Evolutionary conservation across 2,888 invertebrate species (phyloP).

Genomic region (Ctenicera cuprea): DNA sequence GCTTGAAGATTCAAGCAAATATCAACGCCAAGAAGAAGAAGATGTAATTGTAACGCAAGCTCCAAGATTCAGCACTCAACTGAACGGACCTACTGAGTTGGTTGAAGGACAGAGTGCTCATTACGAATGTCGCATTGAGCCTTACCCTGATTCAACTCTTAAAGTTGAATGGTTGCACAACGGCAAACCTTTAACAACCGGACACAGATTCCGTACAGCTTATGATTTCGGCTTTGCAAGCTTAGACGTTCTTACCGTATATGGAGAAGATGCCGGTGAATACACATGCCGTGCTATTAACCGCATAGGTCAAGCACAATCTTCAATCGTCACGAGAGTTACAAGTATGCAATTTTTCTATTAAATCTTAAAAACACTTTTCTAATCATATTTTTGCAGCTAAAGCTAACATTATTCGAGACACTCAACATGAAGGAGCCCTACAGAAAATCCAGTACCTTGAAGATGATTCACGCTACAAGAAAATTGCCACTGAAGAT

Average conservation of each 20-base stretch:
- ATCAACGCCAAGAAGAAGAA: constrained; percentile 87
- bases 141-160: constrained; percentile 91
- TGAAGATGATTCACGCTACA: constrained; percentile 89
- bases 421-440: constrained; percentile 95
- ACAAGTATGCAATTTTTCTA: constrained; percentile 79
- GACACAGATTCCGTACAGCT: constrained; percentile 94
- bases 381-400: constrained; percentile 73
- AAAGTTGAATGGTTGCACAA: constrained; percentile 97
- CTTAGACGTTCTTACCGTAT: constrained; percentile 94
- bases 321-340: constrained; percentile 87
- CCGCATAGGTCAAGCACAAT: constrained; percentile 87
- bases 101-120: constrained; percentile 93
- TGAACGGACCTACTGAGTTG: constrained; percentile 90
- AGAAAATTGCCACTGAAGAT: constrained; percentile 83
- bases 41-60: constrained; percentile 88
- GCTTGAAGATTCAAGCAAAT: constrained; percentile 87
- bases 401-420: constrained; percentile 88
- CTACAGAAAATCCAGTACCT: constrained; percentile 93
- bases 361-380: background rate
- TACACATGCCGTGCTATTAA: constrained; percentile 93
- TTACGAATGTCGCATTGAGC: constrained; percentile 94
- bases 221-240: constrained; percentile 98
- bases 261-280: constrained; percentile 95
- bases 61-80: constrained; percentile 89
- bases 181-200: constrained; percentile 89